phyloP scores from a whole-genome alignment of 1,140 invertebrate species.

The Hestina assimilis region DNA sequence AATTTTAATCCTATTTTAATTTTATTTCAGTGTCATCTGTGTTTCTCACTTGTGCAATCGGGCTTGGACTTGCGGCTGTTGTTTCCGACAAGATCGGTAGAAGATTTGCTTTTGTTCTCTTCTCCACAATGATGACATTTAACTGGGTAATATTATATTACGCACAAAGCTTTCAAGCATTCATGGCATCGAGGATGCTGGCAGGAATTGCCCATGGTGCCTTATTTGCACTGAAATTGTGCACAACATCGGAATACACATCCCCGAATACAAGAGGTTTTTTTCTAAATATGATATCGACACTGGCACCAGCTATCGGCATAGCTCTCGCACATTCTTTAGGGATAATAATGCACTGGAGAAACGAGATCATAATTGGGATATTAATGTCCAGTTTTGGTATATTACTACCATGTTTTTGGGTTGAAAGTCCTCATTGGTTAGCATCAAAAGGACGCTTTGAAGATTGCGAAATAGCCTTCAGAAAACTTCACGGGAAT shows the following conservation, averaged over 20 bases:
- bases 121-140: background rate
- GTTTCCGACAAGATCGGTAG: background rate
- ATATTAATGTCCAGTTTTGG: conserved; percentile 18
- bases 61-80: background rate
- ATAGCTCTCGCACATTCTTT: conserved; percentile 24
- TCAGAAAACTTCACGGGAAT: conserved; percentile 11
- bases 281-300: conserved; percentile 18
- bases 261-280: conserved; percentile 19
- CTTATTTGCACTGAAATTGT: background rate
- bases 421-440: conserved; percentile 30
- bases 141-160: conserved; percentile 1
- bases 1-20: too few species aligned
- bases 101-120: background rate
- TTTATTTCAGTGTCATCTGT: background rate
- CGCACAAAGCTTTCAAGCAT: conserved; percentile 1
- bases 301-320: conserved; percentile 24
- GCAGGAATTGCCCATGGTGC: background rate
- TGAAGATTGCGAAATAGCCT: conserved; percentile 22
- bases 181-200: conserved; percentile 12
- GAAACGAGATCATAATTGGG: conserved; percentile 26
- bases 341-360: conserved; percentile 28
- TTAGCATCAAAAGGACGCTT: conserved; percentile 30
- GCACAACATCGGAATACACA: conserved; percentile 16
- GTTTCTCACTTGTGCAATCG: background rate
- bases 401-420: background rate